Evolutionary conservation across 2,888 invertebrate genomes (phyloP), one percentile per base, ranked within the genome.

Genomic region (Congeria kusceri): DNA sequence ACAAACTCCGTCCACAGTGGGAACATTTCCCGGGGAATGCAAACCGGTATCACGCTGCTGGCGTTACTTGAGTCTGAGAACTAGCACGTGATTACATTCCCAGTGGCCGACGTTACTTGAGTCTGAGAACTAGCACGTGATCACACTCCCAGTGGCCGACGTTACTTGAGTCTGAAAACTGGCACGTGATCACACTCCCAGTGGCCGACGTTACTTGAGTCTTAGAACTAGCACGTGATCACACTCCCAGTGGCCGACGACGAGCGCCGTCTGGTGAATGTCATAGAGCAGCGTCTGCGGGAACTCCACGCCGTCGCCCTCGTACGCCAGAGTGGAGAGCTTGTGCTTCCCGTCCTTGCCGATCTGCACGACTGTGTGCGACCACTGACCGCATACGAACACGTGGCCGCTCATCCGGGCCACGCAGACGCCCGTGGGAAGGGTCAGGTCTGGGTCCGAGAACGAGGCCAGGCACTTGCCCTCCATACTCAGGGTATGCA

Each of bases 241-340:
- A 23, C 23, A 23, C 53, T 53, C 53, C 53, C 53, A 53, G 53
- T 53, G 20, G 25, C 53, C 53, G 53, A 53, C 53, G 23, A 53
- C 53, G 25, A 53, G 20, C 23, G 53, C 53, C 23, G 23, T 23
- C 13, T 20, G 2, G 53, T 53, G 53, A 15, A 20, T 20, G 20
- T 53, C 53, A 53, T 4, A 53, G 25, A 53, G 53, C 53, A 53
- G 20, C 23, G 53, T 53, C 53, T 53, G 53, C 53, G 53, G 53
- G 25, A 53, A 53, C 53, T 53, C 53, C 53, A 53, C 20, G 20
- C 53, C 53, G 53, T 53, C 53, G 1, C 9, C 53, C 25, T 53
- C 53, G 11, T 25, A 23, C 20, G 53, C 53, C 25, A 53, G 20
- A 9, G 53, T 53, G 20, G 25, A 20, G 23, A 53, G 20, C 53